These are phyloP conservation scores for Thaumetopoea pityocampa DNA, from an alignment of 1,140 invertebrate species.

Conservation along the genomic window DNA sequence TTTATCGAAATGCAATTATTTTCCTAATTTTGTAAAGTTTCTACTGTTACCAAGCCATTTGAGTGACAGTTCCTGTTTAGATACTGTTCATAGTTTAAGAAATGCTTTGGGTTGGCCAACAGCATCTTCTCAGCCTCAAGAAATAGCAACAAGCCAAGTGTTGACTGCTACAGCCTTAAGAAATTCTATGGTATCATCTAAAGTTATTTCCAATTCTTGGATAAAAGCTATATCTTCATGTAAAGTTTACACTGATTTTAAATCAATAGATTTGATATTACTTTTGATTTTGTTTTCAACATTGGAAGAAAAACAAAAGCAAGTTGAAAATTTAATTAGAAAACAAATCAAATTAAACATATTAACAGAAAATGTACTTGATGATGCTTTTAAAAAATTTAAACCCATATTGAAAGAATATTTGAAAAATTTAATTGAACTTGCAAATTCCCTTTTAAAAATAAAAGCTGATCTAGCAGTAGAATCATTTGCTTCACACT, in stretches of 20 bases:
- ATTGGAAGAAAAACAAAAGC: conserved; percentile 57
- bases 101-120: conserved; percentile 57
- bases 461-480: conserved; percentile 44
- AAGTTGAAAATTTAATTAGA: conserved; percentile 53
- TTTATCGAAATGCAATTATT: conserved; percentile 51
- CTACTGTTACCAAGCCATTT: conserved; percentile 46
- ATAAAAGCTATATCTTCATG: conserved; percentile 54
- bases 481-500: conserved; percentile 54
- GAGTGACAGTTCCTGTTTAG: conserved; percentile 40
- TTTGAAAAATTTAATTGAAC: conserved; percentile 48
- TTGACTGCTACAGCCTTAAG: conserved; percentile 62
- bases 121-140: conserved; percentile 32
- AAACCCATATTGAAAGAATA: conserved; percentile 61
- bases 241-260: conserved; percentile 52
- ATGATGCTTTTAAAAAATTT: conserved; percentile 57
- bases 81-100: conserved; percentile 53
- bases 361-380: conserved; percentile 51
- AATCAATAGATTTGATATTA: conserved; percentile 66
- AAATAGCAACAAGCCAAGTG: conserved; percentile 65
- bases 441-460: conserved; percentile 57
- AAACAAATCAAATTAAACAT: conserved; percentile 62
- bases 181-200: conserved; percentile 62
- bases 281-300: conserved; percentile 58
- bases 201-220: conserved; percentile 59
- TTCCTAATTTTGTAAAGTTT: conserved; percentile 68